Evolutionary conservation across 2,797 vertebrate genomes (phyloP), one percentile per base, ranked within the genome.

Genomic region (Lutjanus argentimaculatus): DNA sequence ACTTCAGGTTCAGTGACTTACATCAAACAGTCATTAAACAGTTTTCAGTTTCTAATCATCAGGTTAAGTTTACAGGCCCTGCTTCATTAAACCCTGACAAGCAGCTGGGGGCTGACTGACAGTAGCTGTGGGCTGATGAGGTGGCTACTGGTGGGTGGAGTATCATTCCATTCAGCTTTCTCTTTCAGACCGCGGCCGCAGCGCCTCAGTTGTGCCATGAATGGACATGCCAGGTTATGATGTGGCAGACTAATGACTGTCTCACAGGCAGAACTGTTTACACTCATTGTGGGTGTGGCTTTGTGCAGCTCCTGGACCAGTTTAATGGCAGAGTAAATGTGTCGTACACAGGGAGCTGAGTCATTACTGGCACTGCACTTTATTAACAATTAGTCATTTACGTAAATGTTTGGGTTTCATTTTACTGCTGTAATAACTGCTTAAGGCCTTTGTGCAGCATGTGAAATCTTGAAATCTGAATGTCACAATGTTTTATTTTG

Each of bases 241-340:
- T 80, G 72, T 70, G 72, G 75, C 42, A 63, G 61, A 61, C 15
- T 55, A 70, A 66, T 75, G 64, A 67, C 51, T 19, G 22, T 25
- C 58, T 69, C 48, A 49, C 15, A 65, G 42, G 56, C 17, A 59
- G 25, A 48, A 42, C 22, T 69, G 43, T 56, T 73, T 77, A 52
- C 65, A 56, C 51, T 30, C 42, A 72, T 17, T 64, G 43, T 64
- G 61, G 61, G 45, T 72, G 51, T 58, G 45, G 57, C 49, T 59
- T 75, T 67, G 58, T 19, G 48, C 43, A 63, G 11, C 73, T 56
- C 43, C 46, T 15, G 43, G 45, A 17, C 9, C 21, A 22, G 48
- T 30, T 67, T 19, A 59, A 59, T 67, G 45, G 22, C 68, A 58
- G 45, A 63, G 46, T 46, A 25, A 61, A 85, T 42, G 2, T 55